Conservation (phyloP, 2,113 vertebrate genomes). For the Enhydra lutris region DNA sequence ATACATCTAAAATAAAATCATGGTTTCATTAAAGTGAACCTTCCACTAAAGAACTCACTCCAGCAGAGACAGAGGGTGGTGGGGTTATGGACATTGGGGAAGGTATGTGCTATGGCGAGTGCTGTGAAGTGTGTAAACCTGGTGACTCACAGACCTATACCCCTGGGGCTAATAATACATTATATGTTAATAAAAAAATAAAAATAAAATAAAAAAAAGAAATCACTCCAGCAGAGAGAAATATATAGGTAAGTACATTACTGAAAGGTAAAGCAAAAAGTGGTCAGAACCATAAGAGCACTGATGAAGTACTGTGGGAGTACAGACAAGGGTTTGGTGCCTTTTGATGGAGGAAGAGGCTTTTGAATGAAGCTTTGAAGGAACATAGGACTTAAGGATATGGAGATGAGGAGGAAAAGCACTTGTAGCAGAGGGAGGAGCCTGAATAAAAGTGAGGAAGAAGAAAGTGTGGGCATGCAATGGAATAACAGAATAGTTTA, state of each 20-base stretch:
- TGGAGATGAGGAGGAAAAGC: background rate
- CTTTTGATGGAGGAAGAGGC: background rate
- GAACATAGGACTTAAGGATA: background rate
- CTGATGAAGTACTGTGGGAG: background rate
- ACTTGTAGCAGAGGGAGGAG: background rate
- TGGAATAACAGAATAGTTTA: background rate
- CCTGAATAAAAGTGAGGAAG: background rate
- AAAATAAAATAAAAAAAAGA: background rate
- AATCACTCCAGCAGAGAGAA: background rate
- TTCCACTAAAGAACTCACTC: background rate
- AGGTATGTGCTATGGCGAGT: no score
- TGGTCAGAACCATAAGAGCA: constrained; percentile 26
- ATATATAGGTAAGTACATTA: background rate
- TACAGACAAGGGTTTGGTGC: background rate
- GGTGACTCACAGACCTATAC: no score
- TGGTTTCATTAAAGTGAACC: background rate
- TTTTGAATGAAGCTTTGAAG: background rate
- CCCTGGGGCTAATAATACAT: no score
- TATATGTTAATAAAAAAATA: no score
- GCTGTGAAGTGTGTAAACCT: no score
- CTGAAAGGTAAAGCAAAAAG: constrained; percentile 30
- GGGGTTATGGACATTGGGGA: no score
- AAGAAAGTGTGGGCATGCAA: background rate
- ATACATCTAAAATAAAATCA: constrained; percentile 1
- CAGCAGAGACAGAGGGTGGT: background rate